Base-by-base conservation (phyloP, 2,797 vertebrate species). In the Choloepus didactylus region DNA sequence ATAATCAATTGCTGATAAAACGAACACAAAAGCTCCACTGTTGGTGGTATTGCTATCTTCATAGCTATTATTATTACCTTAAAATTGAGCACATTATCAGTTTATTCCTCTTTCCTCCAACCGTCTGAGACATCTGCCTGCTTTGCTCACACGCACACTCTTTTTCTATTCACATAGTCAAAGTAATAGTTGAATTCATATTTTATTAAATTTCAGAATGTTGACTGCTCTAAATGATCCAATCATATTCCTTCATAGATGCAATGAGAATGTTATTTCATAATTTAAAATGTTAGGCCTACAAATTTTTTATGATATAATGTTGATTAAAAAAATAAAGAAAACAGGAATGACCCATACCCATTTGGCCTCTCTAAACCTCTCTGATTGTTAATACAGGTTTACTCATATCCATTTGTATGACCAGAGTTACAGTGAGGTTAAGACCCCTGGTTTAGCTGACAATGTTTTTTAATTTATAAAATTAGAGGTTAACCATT, bases 201-300 rank as follows among this genome's bases (percentile, higher is more conserved):
- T 76, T 81, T 29, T 87, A 27, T 38, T 85, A 29, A 73, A 49
- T 56, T 59, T 92, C 41, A 31, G 14, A 54, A 25, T 82, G 11
- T 8, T 54, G 11, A 66, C 41, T 67, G 7, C 44, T 44, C 70
- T 86, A 15, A 16, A 44, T 66, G 54, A 89, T 18, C 19, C 64
- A 75, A 10, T 69, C 49, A 76, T 31, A 84, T 92, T 5, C 87
- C 2, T 59, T 87, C 54, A 38, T 11, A 46, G n/a, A 86, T 54
- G 16, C 75, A 46, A 35, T 83, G 9, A 77, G 60, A 89, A 95
- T 79, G 51, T 66, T 85, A 77, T 72, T 38, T 87, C n/a, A 54
- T 56, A 89, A 73, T 87, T 76, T 49, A 69, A 93, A 92, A 77
- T 91, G n/a, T 25, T 89, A 73, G 6, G 59, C 56, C 29, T 41